Base-by-base conservation (phyloP, 1,140 invertebrate genomes). In the Papilio helenus region DNA sequence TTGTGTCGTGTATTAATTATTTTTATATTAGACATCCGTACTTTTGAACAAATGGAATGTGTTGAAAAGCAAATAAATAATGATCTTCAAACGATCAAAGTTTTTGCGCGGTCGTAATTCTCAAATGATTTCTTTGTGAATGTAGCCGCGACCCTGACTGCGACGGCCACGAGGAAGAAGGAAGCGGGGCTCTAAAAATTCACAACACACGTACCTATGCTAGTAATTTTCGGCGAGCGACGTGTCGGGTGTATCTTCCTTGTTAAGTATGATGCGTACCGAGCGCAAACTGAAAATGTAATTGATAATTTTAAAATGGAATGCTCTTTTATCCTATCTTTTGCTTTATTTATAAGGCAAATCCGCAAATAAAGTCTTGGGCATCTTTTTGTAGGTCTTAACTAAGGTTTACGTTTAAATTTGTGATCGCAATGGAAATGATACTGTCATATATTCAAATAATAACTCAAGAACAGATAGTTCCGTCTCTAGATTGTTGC, bases 151-250 rank as follows among this genome's bases (percentile, higher is more conserved):
- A 80, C 88, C 88, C 80, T 89, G 87, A 87, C 80, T 79, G 83
- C 81, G 76, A 65, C 80, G 76, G 76, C 8, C 80, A 89, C 85
- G 81, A 91, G 91, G 92, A 92, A 93, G 85, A 68, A 88, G 91
- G 91, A 92, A 92, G 88, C 78, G 79, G 76, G 61, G 58, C 83
- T 85, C 87, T 92, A 84, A 91, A 92, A 93, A 93, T 93, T 92
- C 92, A 91, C 85, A 83, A 79, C 91, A 88, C 90, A 87, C 82
- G 86, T 89, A 84, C 87, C 83, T 80, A 80, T 84, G 87, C 86
- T 84, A 81, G 88, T 87, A 89, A 90, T 92, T 92, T 92, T 92
- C 90, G 92, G 91, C 84, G 78, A 80, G 81, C 79, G 85, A 92
- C 91, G 90, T 93, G 92, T 85, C 58, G 83, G 82, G 44, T 85